phyloP scores from a whole-genome alignment of 2,888 invertebrate species.

The Polydrusus cervinus region DNA sequence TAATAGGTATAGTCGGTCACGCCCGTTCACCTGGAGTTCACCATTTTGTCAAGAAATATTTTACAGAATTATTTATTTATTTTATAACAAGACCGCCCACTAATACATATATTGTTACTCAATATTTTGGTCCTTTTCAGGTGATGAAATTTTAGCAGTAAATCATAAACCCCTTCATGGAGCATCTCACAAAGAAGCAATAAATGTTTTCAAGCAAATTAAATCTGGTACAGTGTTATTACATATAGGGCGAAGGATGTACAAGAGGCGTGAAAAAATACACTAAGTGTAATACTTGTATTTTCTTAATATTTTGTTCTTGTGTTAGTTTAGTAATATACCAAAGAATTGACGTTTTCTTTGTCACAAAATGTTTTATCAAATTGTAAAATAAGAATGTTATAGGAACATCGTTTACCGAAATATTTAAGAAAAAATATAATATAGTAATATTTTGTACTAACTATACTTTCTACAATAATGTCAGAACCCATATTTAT shows the following conservation, averaged over 20 bases:
- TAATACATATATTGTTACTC: too few relatives aligned
- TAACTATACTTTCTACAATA: conserved; percentile 6
- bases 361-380: conserved; percentile 20
- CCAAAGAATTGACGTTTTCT: conserved; percentile 44
- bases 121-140: too few relatives aligned
- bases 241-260: conserved; percentile 77
- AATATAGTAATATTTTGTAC: conserved; percentile 17
- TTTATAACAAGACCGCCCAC: too few relatives aligned
- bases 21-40: too few relatives aligned
- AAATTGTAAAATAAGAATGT: conserved; percentile 2
- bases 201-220: conserved; percentile 85
- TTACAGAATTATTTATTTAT: too few relatives aligned
- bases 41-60: too few relatives aligned
- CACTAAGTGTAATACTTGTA: conserved; percentile 29
- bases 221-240: conserved; percentile 84
- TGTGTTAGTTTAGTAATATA: conserved; percentile 38
- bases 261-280: conserved; percentile 66
- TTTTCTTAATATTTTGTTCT: conserved; percentile 17
- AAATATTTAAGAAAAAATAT: background rate
- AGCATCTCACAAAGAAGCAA: conserved; percentile 85
- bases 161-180: conserved; percentile 86
- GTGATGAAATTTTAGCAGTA: conserved; percentile 87
- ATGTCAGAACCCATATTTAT: conserved; percentile 18
- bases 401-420: background rate
- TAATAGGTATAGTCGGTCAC: too few relatives aligned